phyloP scores from a whole-genome alignment of 2,797 vertebrate species.

The Sphaeramia orbicularis region DNA sequence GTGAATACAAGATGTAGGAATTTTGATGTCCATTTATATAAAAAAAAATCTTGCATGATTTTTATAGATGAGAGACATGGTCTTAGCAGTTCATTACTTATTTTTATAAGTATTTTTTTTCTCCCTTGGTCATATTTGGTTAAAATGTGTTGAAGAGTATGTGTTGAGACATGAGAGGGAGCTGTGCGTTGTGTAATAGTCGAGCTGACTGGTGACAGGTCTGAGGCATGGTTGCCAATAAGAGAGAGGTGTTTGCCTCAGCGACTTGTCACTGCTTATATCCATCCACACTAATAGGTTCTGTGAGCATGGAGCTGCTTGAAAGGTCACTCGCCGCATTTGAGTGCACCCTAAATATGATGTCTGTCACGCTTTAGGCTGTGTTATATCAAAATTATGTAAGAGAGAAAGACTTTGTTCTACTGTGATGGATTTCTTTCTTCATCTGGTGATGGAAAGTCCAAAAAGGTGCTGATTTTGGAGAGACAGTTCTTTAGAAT shows the following conservation, averaged over 20 bases:
- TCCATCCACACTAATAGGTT: conserved; percentile 63
- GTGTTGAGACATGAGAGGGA: conserved; percentile 10
- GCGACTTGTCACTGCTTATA: conserved; percentile 61
- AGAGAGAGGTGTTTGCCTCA: conserved; percentile 57
- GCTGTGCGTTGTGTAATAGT: not conserved
- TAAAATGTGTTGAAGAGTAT: not conserved
- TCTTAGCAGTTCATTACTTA: conserved; percentile 3
- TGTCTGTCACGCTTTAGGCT: conserved; percentile 42
- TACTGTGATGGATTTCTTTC: conserved; percentile 35
- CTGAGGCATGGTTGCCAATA: conserved; percentile 35
- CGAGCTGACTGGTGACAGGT: conserved; percentile 49
- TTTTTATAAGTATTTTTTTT: not conserved
- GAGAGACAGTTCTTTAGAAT: not conserved
- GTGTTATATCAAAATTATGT: conserved; percentile 50
- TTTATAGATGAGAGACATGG: not conserved
- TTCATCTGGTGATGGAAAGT: conserved; percentile 45
- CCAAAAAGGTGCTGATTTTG: conserved; percentile 13
- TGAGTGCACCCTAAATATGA: conserved; percentile 50
- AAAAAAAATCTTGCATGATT: not conserved
- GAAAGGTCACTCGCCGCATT: conserved; percentile 55
- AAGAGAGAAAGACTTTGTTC: conserved; percentile 45
- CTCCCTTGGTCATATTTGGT: not conserved
- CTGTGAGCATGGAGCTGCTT: conserved; percentile 47
- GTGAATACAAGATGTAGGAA: not conserved
- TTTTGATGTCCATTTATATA: not conserved